Evolutionary conservation across 2,113 vertebrate species (phyloP).

Genomic region (Limnothrissa miodon): DNA sequence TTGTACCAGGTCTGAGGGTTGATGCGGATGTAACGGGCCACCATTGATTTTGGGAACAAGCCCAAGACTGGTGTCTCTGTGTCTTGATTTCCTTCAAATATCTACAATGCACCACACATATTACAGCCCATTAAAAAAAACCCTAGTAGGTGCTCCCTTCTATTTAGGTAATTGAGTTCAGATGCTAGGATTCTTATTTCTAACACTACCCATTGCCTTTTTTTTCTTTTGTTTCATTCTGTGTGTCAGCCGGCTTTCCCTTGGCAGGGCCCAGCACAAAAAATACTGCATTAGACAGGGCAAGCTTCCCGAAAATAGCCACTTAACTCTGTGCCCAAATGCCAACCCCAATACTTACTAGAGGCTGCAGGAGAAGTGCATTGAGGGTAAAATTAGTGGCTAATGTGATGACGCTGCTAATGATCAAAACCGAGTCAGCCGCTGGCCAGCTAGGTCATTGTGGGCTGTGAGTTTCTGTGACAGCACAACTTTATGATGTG

Average conservation of each 20-base stretch:
- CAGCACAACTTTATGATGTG: constrained; percentile 8
- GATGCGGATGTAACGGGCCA: constrained; percentile 85
- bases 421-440: not conserved
- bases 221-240: not conserved
- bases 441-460: not conserved
- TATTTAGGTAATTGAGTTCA: constrained; percentile 1
- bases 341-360: constrained; percentile 32
- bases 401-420: constrained; percentile 28
- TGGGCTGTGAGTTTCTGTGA: not conserved
- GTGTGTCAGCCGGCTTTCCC: not conserved
- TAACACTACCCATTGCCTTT: not conserved
- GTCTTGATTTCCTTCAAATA: constrained; percentile 86
- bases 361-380: constrained; percentile 16
- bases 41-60: constrained; percentile 74
- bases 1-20: constrained; percentile 87
- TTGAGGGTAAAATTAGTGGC: constrained; percentile 18
- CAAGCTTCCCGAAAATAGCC: constrained; percentile 40
- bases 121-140: not conserved
- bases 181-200: not conserved
- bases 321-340: constrained; percentile 43
- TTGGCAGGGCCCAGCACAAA: constrained; percentile 31
- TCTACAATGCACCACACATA: constrained; percentile 57
- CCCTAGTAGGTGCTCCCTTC: not conserved
- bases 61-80: constrained; percentile 83
- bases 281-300: constrained; percentile 27